Evolutionary conservation across 92 coral and sea anemone genomes (phyloP), one percentile per base, ranked within the genome.

Genomic region (Plumapathes pennacea): DNA sequence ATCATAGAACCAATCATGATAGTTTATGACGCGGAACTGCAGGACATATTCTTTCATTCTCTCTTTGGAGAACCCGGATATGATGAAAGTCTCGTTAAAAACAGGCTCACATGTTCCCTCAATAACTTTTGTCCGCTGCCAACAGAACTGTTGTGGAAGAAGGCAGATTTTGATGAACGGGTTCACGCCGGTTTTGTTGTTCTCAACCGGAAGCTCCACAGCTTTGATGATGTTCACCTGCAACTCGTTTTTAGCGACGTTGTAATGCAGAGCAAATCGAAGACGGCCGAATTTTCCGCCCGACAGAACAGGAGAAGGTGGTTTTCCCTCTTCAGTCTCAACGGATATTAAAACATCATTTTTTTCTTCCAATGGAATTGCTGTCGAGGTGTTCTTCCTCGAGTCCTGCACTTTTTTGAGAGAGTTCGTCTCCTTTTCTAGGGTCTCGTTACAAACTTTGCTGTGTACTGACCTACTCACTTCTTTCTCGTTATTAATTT

Each of bases 21-120:
- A 91, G 25, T 92, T 92, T 30, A 92, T 90, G n/a, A 77, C 96
- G 44, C 94, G 71, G 50, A 92, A 89, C 33, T 83, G 82, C 37
- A 92, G 61, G 22, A 77, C 89, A 74, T 92, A 92, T 28, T 83
- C 92, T 34, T 74, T 71, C 25, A 92, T 58, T 54, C 96, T 74
- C 32, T 92, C 96, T 36, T 84, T 82, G 32, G 98, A 92, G 56
- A 92, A 92, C 2, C 98, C 98, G 0, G 98, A 92, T 33, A 92
- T 89, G 19, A 92, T 85, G 44, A 92, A 92, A 4, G 86, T 84
- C 54, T 92, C 98, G 66, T 88, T 92, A 41, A 84, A 92, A 8
- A 88, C 78, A 19, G 98, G 96, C 39, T 92, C 79, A 3, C 81
- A 60, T 15, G 65, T 81, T 51, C 72, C 89, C 24, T 80, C 84